Conservation (phyloP, 2,888 invertebrate genomes). For the Erpobdella octoculata region DNA sequence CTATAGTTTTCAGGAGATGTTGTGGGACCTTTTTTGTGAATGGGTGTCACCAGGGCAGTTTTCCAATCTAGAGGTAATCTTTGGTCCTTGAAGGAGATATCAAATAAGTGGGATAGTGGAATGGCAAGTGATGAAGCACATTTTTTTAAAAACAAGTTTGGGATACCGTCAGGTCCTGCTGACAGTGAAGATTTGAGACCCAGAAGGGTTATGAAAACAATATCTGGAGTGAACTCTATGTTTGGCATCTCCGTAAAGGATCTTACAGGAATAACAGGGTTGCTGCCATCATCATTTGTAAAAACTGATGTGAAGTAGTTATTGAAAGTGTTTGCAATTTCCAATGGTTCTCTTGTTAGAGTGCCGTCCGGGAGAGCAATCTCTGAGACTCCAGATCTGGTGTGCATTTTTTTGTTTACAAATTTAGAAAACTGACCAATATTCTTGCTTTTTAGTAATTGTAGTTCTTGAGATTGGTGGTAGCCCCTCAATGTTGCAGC, state of each 20-base stretch:
- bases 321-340: too few relatives aligned
- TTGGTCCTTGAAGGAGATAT: background rate
- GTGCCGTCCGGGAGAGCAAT: too few relatives aligned
- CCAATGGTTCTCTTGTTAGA: too few relatives aligned
- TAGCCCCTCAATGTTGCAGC: too few relatives aligned
- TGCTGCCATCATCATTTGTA: too few relatives aligned
- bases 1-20: background rate
- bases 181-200: background rate
- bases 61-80: background rate
- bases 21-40: slow-evolving; percentile 2
- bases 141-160: slow-evolving; percentile 4
- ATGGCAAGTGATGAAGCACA: background rate
- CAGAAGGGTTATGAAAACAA: background rate
- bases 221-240: background rate
- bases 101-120: background rate
- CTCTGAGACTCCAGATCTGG: too few relatives aligned
- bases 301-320: too few relatives aligned
- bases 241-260: background rate
- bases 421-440: too few relatives aligned
- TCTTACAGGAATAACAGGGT: too few relatives aligned
- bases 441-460: too few relatives aligned
- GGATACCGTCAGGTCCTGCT: background rate
- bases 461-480: too few relatives aligned
- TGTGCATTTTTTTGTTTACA: too few relatives aligned
- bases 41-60: background rate